phyloP scores from a whole-genome alignment of 2,888 invertebrate genomes.

The Diaprepes abbreviatus region DNA sequence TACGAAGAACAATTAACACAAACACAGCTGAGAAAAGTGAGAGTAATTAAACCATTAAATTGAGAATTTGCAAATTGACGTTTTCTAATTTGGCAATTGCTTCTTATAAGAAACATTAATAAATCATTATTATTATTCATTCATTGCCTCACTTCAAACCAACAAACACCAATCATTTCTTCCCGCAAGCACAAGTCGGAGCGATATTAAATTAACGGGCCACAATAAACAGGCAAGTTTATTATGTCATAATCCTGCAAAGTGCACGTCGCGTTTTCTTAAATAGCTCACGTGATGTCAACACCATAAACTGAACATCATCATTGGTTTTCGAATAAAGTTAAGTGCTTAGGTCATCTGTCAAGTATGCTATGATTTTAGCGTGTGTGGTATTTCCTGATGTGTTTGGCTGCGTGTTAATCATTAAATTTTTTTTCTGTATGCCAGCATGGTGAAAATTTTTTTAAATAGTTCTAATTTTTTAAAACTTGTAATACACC shows the following conservation, averaged over 20 bases:
- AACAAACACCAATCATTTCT: conserved; percentile 34
- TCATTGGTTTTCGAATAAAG: conserved; percentile 27
- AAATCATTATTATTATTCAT: conserved; percentile 4
- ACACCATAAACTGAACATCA: conserved; percentile 37
- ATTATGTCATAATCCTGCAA: conserved; percentile 46
- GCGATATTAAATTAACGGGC: conserved; percentile 44
- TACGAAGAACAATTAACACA: too few species aligned
- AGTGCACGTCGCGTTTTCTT: conserved; percentile 43
- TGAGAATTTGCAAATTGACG: too few species aligned
- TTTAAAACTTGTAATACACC: too few species aligned
- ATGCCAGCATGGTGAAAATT: too few species aligned
- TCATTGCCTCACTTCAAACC: conserved; percentile 12
- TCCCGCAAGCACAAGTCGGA: conserved; percentile 22
- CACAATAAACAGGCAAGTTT: conserved; percentile 45
- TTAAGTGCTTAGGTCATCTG: conserved; percentile 23
- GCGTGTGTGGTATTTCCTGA: neutral
- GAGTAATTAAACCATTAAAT: too few species aligned
- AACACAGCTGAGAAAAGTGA: too few species aligned
- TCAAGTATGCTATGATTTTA: neutral
- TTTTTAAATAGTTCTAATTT: too few species aligned
- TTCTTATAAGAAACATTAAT: too few species aligned
- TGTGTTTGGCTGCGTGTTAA: too few species aligned
- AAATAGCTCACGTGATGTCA: conserved; percentile 45
- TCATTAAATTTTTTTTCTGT: too few species aligned
- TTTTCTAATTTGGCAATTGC: too few species aligned